These are phyloP conservation scores for Arctocebus calabarensis DNA, from an alignment of 2,797 vertebrate species.

Conservation along the genomic window DNA sequence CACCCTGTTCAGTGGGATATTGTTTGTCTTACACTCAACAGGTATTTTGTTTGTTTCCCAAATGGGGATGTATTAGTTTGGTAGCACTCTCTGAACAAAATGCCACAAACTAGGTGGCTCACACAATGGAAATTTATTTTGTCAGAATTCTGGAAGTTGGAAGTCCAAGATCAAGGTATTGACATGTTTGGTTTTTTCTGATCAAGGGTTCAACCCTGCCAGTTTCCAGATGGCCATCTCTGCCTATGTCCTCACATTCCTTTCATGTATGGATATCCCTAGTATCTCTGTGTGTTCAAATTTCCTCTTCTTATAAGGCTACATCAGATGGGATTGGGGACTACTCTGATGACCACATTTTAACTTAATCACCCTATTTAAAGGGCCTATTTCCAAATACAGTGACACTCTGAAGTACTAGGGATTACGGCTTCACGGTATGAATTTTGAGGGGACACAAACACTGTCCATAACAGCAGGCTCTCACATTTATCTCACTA, in stretches of 20 bases:
- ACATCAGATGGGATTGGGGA: not conserved
- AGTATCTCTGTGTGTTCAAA: not conserved
- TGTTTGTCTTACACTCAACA: not conserved
- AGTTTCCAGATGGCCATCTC: not conserved
- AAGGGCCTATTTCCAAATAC: not conserved
- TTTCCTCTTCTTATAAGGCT: not conserved
- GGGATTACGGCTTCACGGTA: not conserved
- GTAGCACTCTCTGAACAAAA: not conserved
- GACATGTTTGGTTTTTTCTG: not conserved
- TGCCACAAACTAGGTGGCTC: not conserved
- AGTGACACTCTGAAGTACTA: not conserved
- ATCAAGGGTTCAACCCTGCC: not conserved
- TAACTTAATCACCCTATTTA: not conserved
- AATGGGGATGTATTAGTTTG: not conserved
- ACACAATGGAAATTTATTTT: not conserved
- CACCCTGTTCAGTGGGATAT: not conserved
- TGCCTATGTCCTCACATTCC: not conserved
- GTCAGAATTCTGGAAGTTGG: not conserved
- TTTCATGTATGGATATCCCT: not conserved
- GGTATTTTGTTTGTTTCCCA: not conserved
- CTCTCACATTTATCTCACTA: not conserved
- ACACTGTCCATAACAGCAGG: not conserved
- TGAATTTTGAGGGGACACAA: not conserved
- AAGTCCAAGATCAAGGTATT: not conserved
- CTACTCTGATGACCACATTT: not conserved